Conservation (phyloP, 2,888 invertebrate species). For the Ochropleura leucogaster region DNA sequence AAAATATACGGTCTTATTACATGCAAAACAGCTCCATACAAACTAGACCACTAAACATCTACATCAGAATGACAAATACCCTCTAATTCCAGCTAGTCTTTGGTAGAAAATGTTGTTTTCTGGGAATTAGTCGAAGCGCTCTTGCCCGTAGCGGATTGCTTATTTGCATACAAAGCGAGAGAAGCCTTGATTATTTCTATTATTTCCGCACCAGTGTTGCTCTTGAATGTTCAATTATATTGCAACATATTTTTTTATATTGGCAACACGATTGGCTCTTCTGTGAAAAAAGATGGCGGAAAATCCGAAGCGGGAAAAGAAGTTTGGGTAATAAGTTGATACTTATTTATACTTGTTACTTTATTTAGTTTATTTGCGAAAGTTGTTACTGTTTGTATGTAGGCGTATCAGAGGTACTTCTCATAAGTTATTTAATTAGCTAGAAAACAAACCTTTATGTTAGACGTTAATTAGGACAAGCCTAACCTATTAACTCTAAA, state of each 20-base stretch:
- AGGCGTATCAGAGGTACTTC: neutral
- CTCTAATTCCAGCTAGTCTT: conserved; percentile 67
- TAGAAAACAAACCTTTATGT: neutral
- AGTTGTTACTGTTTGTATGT: conserved; percentile 7
- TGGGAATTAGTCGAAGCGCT: conserved; percentile 80
- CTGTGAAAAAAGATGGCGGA: conserved; percentile 30
- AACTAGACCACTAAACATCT: neutral
- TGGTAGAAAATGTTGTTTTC: conserved; percentile 80
- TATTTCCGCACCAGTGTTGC: conserved; percentile 72
- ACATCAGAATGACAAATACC: conserved; percentile 8
- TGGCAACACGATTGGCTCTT: conserved; percentile 52
- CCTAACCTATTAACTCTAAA: neutral
- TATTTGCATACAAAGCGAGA: conserved; percentile 83
- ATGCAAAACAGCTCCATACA: neutral
- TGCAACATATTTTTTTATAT: conserved; percentile 65
- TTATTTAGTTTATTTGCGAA: conserved; percentile 29
- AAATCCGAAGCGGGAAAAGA: conserved; percentile 6
- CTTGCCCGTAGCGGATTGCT: conserved; percentile 76
- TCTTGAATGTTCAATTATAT: conserved; percentile 64
- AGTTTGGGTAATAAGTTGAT: conserved; percentile 32
- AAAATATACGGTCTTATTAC: neutral
- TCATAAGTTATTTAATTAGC: neutral
- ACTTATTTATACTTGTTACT: conserved; percentile 25
- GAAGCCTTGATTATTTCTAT: conserved; percentile 81
- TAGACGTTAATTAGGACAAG: neutral